Percentiles rank a stretch among this genome's conserved stretches.
phyloP scores from a whole-genome alignment of 2,797 vertebrate species.

The Zenarchopterus dispar region DNA sequence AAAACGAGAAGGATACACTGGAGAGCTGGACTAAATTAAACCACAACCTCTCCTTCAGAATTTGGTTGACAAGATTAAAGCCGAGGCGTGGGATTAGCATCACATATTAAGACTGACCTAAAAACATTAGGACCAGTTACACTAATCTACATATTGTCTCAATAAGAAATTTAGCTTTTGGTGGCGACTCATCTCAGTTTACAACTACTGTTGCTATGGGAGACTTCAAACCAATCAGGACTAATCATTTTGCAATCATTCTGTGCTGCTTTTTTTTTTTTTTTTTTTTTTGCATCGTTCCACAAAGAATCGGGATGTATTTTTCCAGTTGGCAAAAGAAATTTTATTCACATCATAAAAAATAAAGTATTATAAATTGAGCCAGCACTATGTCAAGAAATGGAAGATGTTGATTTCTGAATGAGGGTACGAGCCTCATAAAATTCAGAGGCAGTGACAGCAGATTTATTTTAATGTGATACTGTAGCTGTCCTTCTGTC shows the following conservation, averaged over 20 bases:
- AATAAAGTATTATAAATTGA: constrained; percentile 32
- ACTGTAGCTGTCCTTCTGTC: constrained; percentile 15
- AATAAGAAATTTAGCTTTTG: constrained; percentile 40
- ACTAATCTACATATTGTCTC: constrained; percentile 47
- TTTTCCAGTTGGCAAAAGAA: constrained; percentile 8
- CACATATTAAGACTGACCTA: constrained; percentile 46
- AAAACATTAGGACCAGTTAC: constrained; percentile 39
- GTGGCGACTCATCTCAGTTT: constrained; percentile 39
- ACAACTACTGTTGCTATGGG: constrained; percentile 29
- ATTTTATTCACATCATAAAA: constrained; percentile 54
- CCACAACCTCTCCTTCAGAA: constrained; percentile 21
- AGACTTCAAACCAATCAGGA: constrained; percentile 21
- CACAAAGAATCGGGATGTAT: constrained; percentile 29
- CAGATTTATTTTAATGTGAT: constrained; percentile 34
- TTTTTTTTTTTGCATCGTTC: not conserved
- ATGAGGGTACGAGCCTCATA: not conserved
- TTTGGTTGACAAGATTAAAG: constrained; percentile 62
- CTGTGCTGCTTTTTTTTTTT: not conserved
- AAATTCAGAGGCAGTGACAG: constrained; percentile 17
- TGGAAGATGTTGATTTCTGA: too few species aligned
- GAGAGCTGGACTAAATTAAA: constrained; percentile 5
- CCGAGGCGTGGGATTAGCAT: constrained; percentile 53
- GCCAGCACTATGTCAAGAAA: constrained; percentile 30
- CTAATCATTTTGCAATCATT: constrained; percentile 11
- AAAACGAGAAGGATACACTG: constrained; percentile 12